Percentiles rank a stretch among this genome's conserved stretches.
These are phyloP conservation scores for Meriones unguiculatus DNA, from an alignment of 2,113 vertebrate species.

Conservation along the genomic window DNA sequence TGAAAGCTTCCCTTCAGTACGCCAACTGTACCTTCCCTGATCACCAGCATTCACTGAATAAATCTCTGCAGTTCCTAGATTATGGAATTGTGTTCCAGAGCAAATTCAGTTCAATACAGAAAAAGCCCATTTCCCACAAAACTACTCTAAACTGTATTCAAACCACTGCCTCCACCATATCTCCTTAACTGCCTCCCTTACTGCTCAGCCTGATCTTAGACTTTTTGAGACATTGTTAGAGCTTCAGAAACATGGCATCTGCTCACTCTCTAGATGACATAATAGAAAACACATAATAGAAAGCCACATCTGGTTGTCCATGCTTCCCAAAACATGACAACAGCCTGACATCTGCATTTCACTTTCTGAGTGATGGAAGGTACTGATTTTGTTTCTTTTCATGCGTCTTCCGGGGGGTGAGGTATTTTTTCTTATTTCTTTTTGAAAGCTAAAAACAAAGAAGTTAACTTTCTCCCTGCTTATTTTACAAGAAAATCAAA, in stretches of 20 bases:
- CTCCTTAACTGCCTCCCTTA: background rate
- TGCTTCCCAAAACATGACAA: background rate
- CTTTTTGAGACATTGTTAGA: background rate
- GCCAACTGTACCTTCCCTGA: background rate
- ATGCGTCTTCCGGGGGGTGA: background rate
- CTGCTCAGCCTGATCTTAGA: background rate
- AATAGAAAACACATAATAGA: background rate
- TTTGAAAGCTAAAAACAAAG: background rate
- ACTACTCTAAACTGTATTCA: background rate
- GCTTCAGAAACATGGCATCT: background rate
- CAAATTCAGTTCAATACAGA: too few species aligned
- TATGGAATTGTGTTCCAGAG: background rate
- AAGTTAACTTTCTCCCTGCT: background rate
- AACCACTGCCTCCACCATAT: background rate
- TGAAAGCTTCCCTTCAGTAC: background rate
- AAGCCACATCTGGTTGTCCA: background rate
- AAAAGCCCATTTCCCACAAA: background rate
- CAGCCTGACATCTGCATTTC: background rate
- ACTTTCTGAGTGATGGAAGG: background rate
- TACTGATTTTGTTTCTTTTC: slow-evolving; percentile 13
- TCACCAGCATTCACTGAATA: too few species aligned
- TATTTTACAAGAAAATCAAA: slow-evolving; percentile 39
- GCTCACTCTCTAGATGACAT: background rate
- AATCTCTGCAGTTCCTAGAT: background rate
- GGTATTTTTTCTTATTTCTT: background rate